phyloP scores from a whole-genome alignment of 1,140 invertebrate genomes.

The Psilanteris sp. region DNA sequence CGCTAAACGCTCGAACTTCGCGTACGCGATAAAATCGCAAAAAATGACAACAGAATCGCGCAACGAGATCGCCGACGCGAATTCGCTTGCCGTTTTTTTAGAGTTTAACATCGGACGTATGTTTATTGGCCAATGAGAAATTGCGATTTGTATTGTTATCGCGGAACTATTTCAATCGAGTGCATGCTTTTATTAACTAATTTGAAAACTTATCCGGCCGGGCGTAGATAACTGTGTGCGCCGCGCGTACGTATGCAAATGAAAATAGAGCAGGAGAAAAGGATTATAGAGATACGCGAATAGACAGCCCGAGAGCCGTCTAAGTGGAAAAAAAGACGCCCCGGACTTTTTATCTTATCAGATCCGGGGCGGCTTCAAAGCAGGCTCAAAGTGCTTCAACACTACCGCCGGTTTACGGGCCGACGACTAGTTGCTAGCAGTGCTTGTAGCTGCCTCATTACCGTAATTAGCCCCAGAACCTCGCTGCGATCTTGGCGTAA shows the following conservation, averaged over 20 bases:
- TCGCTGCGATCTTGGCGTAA: slow-evolving; percentile 49
- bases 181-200: slow-evolving; percentile 8
- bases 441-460: slow-evolving; percentile 63
- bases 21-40: no score
- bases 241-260: slow-evolving; percentile 18
- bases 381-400: slow-evolving; percentile 57
- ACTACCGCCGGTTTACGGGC: slow-evolving; percentile 38
- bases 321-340: slow-evolving; percentile 41
- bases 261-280: slow-evolving; percentile 24
- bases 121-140: no score
- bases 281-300: slow-evolving; percentile 50
- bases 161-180: background rate
- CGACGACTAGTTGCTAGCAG: slow-evolving; percentile 47
- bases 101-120: no score
- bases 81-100: no score
- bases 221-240: background rate
- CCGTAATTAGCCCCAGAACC: slow-evolving; percentile 61
- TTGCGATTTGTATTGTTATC: no score
- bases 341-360: slow-evolving; percentile 59
- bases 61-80: no score
- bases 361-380: slow-evolving; percentile 61
- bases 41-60: no score
- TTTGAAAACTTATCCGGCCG: slow-evolving; percentile 1
- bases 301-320: slow-evolving; percentile 34
- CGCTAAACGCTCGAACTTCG: no score